Conservation (phyloP, 2,797 vertebrate genomes). For the Malurus leucopterus region DNA sequence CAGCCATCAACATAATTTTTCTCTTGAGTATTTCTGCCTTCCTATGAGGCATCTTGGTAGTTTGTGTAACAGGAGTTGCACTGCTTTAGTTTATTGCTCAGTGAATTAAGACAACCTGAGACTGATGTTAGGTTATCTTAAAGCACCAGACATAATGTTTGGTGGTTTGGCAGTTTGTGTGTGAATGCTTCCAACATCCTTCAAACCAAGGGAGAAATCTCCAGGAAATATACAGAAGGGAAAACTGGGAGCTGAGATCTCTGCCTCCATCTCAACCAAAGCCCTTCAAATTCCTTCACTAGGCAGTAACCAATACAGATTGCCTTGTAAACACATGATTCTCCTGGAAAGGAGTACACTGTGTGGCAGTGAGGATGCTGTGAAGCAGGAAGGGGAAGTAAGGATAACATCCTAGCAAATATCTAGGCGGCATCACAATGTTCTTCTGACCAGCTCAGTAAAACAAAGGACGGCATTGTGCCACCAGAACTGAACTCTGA, state of each 20-base stretch:
- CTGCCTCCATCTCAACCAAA: not conserved
- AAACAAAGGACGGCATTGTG: not conserved
- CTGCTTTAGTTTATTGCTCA: not conserved
- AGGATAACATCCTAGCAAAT: not conserved
- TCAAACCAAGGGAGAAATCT: not conserved
- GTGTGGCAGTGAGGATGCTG: not conserved
- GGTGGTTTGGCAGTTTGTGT: not conserved
- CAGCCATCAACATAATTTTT: not conserved
- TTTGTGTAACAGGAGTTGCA: not conserved
- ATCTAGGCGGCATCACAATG: not conserved
- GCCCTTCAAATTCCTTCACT: not conserved
- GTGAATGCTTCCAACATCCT: not conserved
- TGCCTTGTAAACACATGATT: not conserved
- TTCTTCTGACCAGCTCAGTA: not conserved
- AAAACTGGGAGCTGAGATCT: not conserved
- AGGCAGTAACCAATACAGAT: not conserved
- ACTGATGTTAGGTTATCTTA: not conserved
- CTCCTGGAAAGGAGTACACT: not conserved
- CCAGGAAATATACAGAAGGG: not conserved
- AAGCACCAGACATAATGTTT: not conserved
- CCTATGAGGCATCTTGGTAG: not conserved
- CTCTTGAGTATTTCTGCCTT: not conserved
- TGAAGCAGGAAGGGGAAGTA: not conserved
- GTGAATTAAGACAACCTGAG: not conserved
- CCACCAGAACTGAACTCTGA: not conserved